Conservation (phyloP, 64 coral and sea anemone species). For the Porites lutea region DNA sequence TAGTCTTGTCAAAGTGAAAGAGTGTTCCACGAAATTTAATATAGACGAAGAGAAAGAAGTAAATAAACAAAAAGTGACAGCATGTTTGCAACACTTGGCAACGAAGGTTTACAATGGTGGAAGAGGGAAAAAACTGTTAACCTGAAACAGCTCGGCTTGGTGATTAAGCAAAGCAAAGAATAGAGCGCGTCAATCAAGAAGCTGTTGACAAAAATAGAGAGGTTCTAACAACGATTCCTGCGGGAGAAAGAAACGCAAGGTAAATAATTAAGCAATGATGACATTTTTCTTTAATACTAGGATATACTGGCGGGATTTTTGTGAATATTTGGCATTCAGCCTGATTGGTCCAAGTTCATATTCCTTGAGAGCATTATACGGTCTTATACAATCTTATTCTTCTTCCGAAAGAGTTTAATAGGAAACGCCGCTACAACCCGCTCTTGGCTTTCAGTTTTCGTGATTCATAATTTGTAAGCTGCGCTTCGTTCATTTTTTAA, state of each 20-base stretch:
- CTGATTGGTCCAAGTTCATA: too few relatives aligned
- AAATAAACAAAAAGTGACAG: slow-evolving; percentile 22
- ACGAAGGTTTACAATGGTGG: neutral
- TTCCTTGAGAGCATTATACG: too few relatives aligned
- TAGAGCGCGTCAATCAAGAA: neutral
- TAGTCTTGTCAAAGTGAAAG: slow-evolving; percentile 12
- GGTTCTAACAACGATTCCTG: neutral
- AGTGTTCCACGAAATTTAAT: slow-evolving; percentile 1
- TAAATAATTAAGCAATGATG: neutral
- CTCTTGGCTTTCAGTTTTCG: too few relatives aligned
- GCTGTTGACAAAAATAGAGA: too few relatives aligned
- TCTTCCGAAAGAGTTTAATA: too few relatives aligned
- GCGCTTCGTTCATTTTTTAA: neutral
- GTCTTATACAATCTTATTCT: too few relatives aligned
- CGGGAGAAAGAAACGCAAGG: neutral
- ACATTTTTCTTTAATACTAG: too few relatives aligned
- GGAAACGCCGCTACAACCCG: too few relatives aligned
- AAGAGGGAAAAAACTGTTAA: neutral
- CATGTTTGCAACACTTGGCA: slow-evolving; percentile 35
- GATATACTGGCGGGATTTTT: too few relatives aligned
- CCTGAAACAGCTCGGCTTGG: neutral
- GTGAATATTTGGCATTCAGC: too few relatives aligned
- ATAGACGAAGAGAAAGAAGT: neutral
- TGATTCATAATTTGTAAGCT: neutral
- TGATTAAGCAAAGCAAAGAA: neutral